Base-by-base conservation (phyloP, 2,797 vertebrate genomes). In the Danio jaintianensis region DNA sequence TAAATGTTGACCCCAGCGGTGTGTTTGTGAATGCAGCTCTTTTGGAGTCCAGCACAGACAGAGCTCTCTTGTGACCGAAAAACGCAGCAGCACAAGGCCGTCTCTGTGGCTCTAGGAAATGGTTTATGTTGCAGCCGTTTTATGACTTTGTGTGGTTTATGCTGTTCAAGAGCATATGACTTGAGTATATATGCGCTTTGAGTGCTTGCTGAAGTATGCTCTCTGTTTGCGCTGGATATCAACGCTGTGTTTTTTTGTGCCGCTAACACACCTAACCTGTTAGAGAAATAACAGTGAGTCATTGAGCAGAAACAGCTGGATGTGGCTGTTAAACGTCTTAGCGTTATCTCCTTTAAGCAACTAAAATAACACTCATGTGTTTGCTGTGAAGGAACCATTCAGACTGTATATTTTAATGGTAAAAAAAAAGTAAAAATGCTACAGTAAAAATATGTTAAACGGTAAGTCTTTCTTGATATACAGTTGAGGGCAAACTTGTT, bases 1-100 rank as follows among this genome's bases (percentile, higher is more conserved):
- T 72, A 75, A 81, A 84, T 58, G 61, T 75, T 82, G 83, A 78
- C 48, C 62, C 62, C 80, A 75, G 75, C 13, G 67, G 52, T 55
- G 38, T 78, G 80, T 73, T 85, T 76, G 81, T 82, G 73, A 88
- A 84, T 42, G 62, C 75, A 82, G 59, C 73, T 79, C 62, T 79
- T 73, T 79, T 69, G 56, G 40, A 82, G 79, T 69, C 53, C 78
- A 72, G 69, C 73, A 83, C 80, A 82, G 80, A 83, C 80, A 82
- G 80, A 85, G 79, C 69, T 80, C 67, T 75, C 73, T 80, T 86
- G 77, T 84, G 75, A 75, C 66, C 43, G 55, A 53, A 29, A 29
- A 29, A 47, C 58, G 53, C 58, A 81, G 63, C 29, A 83, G 82
- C 75, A 83, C 75, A 86, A 85, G 70, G 73, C 76, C 55, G 76